Evolutionary conservation across 2,888 invertebrate species (phyloP), one percentile per base, ranked within the genome.

Genomic region (Heliothis peltigera): DNA sequence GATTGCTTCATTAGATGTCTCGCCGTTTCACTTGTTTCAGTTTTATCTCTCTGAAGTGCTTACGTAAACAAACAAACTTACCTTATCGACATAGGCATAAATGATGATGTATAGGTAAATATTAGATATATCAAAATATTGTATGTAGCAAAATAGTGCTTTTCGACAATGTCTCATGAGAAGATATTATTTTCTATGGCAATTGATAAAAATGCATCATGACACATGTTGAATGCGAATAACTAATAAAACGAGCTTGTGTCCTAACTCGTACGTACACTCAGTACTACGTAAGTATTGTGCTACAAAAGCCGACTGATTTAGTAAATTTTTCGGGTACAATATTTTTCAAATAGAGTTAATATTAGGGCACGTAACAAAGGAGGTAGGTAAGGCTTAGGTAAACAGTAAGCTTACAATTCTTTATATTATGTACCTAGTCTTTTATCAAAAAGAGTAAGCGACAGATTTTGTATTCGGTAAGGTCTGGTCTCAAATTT

Each of bases 401-500:
- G 58, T 64, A 61, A 64, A 42, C 66, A 57, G 58, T 64, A 61
- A 64, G 46, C 66, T 55, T 58, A 70, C 65, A 66, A 73, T 77
- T 75, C 75, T 74, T 71, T 60, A 79, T 60, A 79, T 78, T 78
- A 70, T 66, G 56, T 70, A n/a, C n/a, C n/a, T n/a, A 76, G 79
- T 67, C 73, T 79, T 84, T 82, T 75, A 85, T 85, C 86, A 85
- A 86, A 85, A 79, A 82, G 63, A 73, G 80, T 83, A 77, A 83
- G 75, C 79, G 83, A 80, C 84, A 88, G 89, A 88, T 87, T 90
- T 84, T 85, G 86, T 87, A 88, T 89, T 89, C 83, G 75, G 80
- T 81, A 87, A 86, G 87, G 88, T 85, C 86, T 86, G 81, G 79
- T 84, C 80, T 87, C 82, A 89, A 90, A 91, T 91, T 89, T 90